Evolutionary conservation across 2,797 vertebrate species (phyloP).

Genomic region (Leptoclinus maculatus): DNA sequence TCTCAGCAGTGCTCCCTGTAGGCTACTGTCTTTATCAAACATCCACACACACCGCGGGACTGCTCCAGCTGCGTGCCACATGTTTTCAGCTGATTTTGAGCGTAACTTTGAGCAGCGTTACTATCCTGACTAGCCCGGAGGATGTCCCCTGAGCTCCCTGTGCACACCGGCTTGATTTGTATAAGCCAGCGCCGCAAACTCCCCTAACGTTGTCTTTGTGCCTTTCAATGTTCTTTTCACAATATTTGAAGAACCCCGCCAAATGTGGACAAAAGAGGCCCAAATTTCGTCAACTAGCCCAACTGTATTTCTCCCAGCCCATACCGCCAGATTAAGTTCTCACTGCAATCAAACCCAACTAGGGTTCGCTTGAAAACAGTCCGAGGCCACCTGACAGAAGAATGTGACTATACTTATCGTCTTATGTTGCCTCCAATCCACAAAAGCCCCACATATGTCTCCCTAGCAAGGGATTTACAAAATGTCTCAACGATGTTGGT

Average conservation of each 20-base stretch:
- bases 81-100: slow-evolving; percentile 45
- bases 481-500: neutral
- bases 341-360: no score
- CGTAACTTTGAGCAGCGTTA: slow-evolving; percentile 25
- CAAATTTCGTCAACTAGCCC: neutral
- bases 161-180: slow-evolving; percentile 9
- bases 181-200: neutral
- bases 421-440: neutral
- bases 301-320: neutral
- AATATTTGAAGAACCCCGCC: neutral
- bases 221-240: neutral
- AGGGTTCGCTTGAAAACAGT: no score
- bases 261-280: neutral
- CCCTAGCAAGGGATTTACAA: neutral
- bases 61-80: slow-evolving; percentile 38
- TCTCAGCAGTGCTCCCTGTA: slow-evolving; percentile 22
- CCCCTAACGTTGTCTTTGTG: slow-evolving; percentile 15
- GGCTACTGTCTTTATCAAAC: slow-evolving; percentile 51
- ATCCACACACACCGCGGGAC: slow-evolving; percentile 36
- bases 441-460: slow-evolving; percentile 10
- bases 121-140: slow-evolving; percentile 31
- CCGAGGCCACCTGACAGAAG: neutral
- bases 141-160: slow-evolving; percentile 28
- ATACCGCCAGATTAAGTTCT: neutral
- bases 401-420: neutral